Evolutionary conservation across 2,888 invertebrate genomes (phyloP).

Genomic region (Apotomis capreana): DNA sequence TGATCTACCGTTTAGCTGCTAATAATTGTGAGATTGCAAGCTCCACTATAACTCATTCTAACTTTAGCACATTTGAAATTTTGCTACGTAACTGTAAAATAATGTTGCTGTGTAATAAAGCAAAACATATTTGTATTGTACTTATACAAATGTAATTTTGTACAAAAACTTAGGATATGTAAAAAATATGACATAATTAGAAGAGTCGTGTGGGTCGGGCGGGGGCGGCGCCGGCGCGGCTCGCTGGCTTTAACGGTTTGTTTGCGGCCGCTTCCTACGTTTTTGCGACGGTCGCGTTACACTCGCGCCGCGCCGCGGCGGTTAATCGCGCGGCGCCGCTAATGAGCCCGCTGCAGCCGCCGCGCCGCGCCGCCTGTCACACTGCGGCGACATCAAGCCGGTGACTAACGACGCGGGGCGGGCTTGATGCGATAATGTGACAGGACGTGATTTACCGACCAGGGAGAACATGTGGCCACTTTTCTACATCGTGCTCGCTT

Average conservation of each 20-base stretch:
- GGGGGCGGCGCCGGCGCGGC: conserved; percentile 44
- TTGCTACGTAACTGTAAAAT: too few relatives aligned
- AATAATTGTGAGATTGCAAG: too few relatives aligned
- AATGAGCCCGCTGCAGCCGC: conserved; percentile 53
- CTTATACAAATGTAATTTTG: neutral
- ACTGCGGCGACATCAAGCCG: conserved; percentile 25
- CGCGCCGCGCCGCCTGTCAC: conserved; percentile 41
- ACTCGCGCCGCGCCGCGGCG: conserved; percentile 49
- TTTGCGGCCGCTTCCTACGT: conserved; percentile 50
- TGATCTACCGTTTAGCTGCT: neutral
- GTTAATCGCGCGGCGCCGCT: conserved; percentile 48
- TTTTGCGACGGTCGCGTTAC: conserved; percentile 58
- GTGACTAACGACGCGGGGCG: conserved; percentile 13
- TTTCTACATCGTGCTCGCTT: neutral
- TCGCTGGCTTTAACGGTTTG: conserved; percentile 63
- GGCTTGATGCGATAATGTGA: conserved; percentile 31
- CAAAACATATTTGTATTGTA: too few relatives aligned
- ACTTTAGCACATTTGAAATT: too few relatives aligned
- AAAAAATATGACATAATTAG: neutral
- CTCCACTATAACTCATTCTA: too few relatives aligned
- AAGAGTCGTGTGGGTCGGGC: neutral
- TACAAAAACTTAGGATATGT: too few relatives aligned
- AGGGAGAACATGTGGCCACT: conserved; percentile 1
- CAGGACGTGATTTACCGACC: conserved; percentile 26
- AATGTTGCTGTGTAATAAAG: too few relatives aligned